Evolutionary conservation across 2,113 vertebrate genomes (phyloP), one percentile per base, ranked within the genome.

Genomic region (Lycaon pictus): DNA sequence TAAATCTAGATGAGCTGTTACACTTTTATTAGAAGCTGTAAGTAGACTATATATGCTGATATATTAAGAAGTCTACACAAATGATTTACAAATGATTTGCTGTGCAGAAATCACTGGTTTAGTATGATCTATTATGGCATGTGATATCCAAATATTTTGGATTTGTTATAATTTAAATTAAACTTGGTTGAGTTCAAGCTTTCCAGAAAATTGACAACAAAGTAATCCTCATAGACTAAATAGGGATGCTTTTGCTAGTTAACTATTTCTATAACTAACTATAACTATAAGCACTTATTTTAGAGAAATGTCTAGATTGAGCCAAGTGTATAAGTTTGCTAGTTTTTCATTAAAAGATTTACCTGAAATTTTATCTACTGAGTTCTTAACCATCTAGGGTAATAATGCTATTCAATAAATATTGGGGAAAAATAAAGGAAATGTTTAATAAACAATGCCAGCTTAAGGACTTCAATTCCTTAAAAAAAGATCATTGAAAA

Each of bases 1-100:
- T 97, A 92, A 97, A 95, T 96, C 35, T 80, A 96, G 93, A 89
- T 71, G 16, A 90, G 35, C 4, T 89, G 25, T 92, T 84, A 72
- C 2, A 82, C 7, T 74, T 93, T 93, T 79, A 96, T 96, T 92
- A 95, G 69, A 6, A 8, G 8, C 25, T 82, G 3, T 93, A 76
- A 65, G 11, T 95, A 5, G 7, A 86, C 32, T 85, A 4, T 67
- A 53, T 77, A 84, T 72, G n/a, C 12, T 79, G 19, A 71, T 27
- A 82, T 56, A 67, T 74, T 67, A 71, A 82, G 55, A 76, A 63
- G 10, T 79, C 77, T 22, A 95, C 72, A 79, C 19, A 87, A 82
- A 85, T 86, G 2, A 81, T 63, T 91, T 93, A 93, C 11, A 80
- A 74, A 63, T 63, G 17, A 32, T 80, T 95, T 96, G 0, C 43